Evolutionary conservation across 92 coral and sea anemone genomes (phyloP).

Genomic region (Actinernus sp.): DNA sequence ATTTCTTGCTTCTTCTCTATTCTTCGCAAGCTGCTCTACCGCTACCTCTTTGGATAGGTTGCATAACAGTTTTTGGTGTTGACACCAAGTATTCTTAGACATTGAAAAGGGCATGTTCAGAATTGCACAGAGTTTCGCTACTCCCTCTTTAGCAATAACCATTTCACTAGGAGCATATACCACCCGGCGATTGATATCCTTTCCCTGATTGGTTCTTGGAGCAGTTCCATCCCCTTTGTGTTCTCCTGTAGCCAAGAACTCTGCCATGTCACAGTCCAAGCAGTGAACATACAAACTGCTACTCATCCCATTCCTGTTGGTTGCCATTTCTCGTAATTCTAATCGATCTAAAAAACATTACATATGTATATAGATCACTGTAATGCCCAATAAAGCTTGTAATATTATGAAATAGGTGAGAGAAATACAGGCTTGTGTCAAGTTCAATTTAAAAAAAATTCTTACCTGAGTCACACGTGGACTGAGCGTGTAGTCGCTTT

Average conservation of each 20-base stretch:
- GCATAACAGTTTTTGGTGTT: slow-evolving; percentile 13
- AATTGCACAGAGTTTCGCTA: slow-evolving; percentile 42
- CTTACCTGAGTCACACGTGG: slow-evolving; percentile 33
- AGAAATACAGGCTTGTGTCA: no score
- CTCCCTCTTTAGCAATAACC: slow-evolving; percentile 28
- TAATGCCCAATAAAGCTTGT: no score
- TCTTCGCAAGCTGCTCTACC: neutral
- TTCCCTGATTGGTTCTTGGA: slow-evolving; percentile 35
- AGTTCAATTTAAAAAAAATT: no score
- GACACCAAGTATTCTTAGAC: slow-evolving; percentile 18
- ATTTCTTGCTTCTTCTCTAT: slow-evolving; percentile 17
- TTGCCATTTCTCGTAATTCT: neutral
- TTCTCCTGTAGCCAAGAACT: slow-evolving; percentile 25
- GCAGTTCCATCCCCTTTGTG: slow-evolving; percentile 3
- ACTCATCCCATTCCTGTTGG: slow-evolving; percentile 36
- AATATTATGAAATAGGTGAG: no score
- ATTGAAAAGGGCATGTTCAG: slow-evolving; percentile 44
- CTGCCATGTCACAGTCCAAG: slow-evolving; percentile 15
- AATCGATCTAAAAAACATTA: neutral
- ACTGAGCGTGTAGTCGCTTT: slow-evolving; percentile 16
- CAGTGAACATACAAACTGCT: slow-evolving; percentile 14
- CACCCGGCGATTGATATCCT: slow-evolving; percentile 34
- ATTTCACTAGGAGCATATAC: slow-evolving; percentile 39
- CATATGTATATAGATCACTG: no score
- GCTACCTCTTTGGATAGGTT: slow-evolving; percentile 4